phyloP scores from a whole-genome alignment of 1,140 invertebrate species.

The Drosophila ohnishii region DNA sequence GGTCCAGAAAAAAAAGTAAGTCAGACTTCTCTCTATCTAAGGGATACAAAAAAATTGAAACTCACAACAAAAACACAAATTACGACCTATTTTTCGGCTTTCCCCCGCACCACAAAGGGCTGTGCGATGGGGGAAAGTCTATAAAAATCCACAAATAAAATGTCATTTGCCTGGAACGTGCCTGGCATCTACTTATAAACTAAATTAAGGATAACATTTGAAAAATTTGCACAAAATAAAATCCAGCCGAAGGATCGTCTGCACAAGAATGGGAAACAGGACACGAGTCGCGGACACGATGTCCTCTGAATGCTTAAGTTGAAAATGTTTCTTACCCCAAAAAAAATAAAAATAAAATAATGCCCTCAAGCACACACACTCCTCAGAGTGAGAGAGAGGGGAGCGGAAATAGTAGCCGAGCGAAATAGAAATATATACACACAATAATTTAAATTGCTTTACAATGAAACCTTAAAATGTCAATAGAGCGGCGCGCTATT shows the following conservation, averaged over 20 bases:
- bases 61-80: slow-evolving; percentile 66
- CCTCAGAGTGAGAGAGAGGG: not conserved
- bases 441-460: slow-evolving; percentile 82
- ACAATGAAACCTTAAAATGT: slow-evolving; percentile 81
- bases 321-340: slow-evolving; percentile 49
- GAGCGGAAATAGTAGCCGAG: slow-evolving; percentile 44
- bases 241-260: slow-evolving; percentile 53
- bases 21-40: too few relatives aligned
- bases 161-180: slow-evolving; percentile 79
- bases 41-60: slow-evolving; percentile 25
- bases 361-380: not conserved
- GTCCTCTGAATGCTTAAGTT: slow-evolving; percentile 78
- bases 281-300: slow-evolving; percentile 69
- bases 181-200: slow-evolving; percentile 80
- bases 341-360: not conserved
- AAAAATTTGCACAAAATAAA: slow-evolving; percentile 82
- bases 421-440: slow-evolving; percentile 68
- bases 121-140: slow-evolving; percentile 60
- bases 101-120: slow-evolving; percentile 4
- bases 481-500: slow-evolving; percentile 72
- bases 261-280: slow-evolving; percentile 28
- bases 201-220: slow-evolving; percentile 82
- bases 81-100: slow-evolving; percentile 74
- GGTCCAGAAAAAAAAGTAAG: slow-evolving; percentile 37
- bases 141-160: slow-evolving; percentile 82